These are phyloP conservation scores for Tetraneura akinire DNA, from an alignment of 1,140 invertebrate genomes.

Conservation along the genomic window DNA sequence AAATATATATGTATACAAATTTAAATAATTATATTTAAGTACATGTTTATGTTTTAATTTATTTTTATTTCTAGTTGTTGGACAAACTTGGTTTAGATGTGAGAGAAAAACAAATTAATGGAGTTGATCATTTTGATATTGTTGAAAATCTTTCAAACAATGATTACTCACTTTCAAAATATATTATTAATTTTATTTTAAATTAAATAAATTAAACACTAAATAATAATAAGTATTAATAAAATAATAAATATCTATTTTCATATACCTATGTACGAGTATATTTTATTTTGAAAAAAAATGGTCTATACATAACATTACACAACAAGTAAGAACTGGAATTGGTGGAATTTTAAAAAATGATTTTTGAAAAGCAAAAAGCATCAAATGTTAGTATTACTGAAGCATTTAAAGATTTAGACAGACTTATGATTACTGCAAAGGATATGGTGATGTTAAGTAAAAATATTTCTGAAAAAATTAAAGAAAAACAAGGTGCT, in stretches of 20 bases:
- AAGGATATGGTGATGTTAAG: constrained; percentile 96
- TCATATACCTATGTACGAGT: too few species aligned
- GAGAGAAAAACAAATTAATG: constrained; percentile 56
- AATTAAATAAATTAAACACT: not conserved
- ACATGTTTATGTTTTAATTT: too few species aligned
- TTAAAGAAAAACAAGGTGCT: constrained; percentile 91
- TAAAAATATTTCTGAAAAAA: constrained; percentile 89
- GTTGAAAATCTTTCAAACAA: constrained; percentile 62
- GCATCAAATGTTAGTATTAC: constrained; percentile 89
- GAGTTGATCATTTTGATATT: constrained; percentile 67
- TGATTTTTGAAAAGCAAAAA: constrained; percentile 85
- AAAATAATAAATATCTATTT: too few species aligned
- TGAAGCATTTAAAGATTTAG: constrained; percentile 93
- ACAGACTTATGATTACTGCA: constrained; percentile 91
- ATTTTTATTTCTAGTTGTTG: constrained; percentile 52
- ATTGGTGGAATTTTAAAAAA: constrained; percentile 95
- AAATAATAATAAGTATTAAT: too few species aligned
- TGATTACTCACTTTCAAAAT: constrained; percentile 60
- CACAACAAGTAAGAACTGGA: constrained; percentile 71
- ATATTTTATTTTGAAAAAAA: too few species aligned
- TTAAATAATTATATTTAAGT: too few species aligned
- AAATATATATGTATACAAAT: too few species aligned
- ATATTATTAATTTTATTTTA: constrained; percentile 57
- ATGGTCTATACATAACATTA: constrained; percentile 60
- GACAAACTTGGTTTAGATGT: constrained; percentile 52